These are phyloP conservation scores for Corvus cornix DNA, from an alignment of 2,113 vertebrate genomes.

Conservation along the genomic window DNA sequence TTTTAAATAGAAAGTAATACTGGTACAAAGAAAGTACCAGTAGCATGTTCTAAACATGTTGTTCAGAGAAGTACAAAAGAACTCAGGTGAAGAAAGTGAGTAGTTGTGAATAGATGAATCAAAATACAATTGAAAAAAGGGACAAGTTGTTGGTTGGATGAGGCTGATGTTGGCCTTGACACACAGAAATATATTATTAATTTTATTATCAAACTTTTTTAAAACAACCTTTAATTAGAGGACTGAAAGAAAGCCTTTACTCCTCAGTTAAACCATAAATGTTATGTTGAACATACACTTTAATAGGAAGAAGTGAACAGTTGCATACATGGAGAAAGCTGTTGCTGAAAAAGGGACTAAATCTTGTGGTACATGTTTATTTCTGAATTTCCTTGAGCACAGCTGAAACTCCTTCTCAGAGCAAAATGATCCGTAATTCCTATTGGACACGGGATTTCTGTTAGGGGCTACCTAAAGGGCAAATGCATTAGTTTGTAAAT, in stretches of 20 bases:
- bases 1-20: neutral
- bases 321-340: neutral
- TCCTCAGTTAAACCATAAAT: neutral
- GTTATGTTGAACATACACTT: neutral
- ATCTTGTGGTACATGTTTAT: neutral
- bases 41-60: neutral
- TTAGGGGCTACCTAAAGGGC: constrained; percentile 4
- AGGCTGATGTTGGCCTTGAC: neutral
- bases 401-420: neutral
- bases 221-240: neutral
- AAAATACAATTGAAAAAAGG: neutral
- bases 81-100: neutral
- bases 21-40: neutral
- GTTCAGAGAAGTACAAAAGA: neutral
- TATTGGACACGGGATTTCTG: neutral
- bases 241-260: neutral
- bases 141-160: neutral
- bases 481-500: constrained; percentile 11
- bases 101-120: neutral
- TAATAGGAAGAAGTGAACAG: neutral
- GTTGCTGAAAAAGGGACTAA: neutral
- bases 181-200: neutral
- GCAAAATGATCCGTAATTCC: neutral
- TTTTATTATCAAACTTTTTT: neutral
- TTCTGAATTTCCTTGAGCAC: neutral